Percentiles rank a stretch among this genome's conserved stretches.
Evolutionary conservation across 2,888 invertebrate species (phyloP).

Genomic region (Tetramorium bicarinatum): DNA sequence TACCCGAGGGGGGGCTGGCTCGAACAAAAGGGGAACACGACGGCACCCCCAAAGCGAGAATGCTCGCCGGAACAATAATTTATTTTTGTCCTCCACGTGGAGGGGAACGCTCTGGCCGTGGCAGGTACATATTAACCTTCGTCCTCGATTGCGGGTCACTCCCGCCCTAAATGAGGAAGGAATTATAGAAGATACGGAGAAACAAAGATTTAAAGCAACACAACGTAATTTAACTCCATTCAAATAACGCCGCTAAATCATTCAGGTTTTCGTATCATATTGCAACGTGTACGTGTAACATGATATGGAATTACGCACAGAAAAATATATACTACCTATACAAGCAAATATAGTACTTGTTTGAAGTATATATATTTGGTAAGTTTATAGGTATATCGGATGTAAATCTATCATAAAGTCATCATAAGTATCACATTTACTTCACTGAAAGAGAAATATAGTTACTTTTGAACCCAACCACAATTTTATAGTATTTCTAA

Average conservation of each 20-base stretch:
- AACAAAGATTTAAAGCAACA: background rate
- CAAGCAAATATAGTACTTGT: too few relatives aligned
- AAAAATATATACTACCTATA: too few relatives aligned
- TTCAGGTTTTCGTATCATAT: background rate
- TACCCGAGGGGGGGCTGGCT: constrained; percentile 37
- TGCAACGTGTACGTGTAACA: too few relatives aligned
- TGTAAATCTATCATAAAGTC: too few relatives aligned
- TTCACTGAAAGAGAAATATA: too few relatives aligned
- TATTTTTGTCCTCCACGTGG: constrained; percentile 69
- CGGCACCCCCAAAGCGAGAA: constrained; percentile 62
- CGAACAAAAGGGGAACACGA: constrained; percentile 65
- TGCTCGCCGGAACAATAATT: constrained; percentile 76
- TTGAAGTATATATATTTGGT: too few relatives aligned
- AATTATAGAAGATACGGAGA: constrained; percentile 13
- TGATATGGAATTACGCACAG: too few relatives aligned
- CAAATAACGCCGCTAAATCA: background rate
- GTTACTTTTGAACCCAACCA: too few relatives aligned
- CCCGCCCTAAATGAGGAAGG: constrained; percentile 21
- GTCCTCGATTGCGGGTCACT: constrained; percentile 20
- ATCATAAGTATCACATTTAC: too few relatives aligned
- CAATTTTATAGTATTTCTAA: too few relatives aligned
- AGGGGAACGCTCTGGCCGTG: constrained; percentile 67
- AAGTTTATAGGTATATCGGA: too few relatives aligned
- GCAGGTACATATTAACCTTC: constrained; percentile 69
- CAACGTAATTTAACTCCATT: background rate